These are phyloP conservation scores for Caenorhabditis virilis DNA, from an alignment of 2,888 invertebrate species.

Conservation along the genomic window DNA sequence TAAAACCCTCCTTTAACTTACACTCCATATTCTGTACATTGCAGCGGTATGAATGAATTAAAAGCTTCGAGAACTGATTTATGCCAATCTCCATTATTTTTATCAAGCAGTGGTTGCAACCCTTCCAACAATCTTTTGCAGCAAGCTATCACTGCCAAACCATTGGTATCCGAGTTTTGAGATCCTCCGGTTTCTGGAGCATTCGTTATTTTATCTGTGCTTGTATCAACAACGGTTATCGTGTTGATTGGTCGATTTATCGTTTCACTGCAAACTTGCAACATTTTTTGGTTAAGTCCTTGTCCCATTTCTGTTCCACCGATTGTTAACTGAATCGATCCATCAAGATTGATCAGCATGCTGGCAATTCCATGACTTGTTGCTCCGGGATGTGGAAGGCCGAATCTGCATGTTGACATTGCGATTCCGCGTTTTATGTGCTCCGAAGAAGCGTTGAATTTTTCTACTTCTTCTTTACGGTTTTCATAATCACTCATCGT, in stretches of 20 bases:
- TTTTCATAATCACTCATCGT: slow-evolving; percentile 76
- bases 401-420: slow-evolving; percentile 83
- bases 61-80: slow-evolving; percentile 40
- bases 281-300: slow-evolving; percentile 91
- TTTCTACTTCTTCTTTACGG: slow-evolving; percentile 74
- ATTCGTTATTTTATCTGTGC: slow-evolving; percentile 75
- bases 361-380: slow-evolving; percentile 78
- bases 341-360: slow-evolving; percentile 80
- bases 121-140: slow-evolving; percentile 21
- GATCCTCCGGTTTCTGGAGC: slow-evolving; percentile 87
- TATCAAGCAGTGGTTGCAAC: slow-evolving; percentile 19
- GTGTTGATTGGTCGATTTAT: slow-evolving; percentile 71
- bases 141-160: slow-evolving; percentile 79
- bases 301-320: slow-evolving; percentile 93
- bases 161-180: slow-evolving; percentile 84
- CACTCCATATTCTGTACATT: slow-evolving; percentile 48
- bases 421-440: slow-evolving; percentile 82
- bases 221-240: slow-evolving; percentile 48
- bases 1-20: too few species aligned
- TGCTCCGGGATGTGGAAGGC: slow-evolving; percentile 74
- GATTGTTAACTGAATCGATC: slow-evolving; percentile 84
- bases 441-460: slow-evolving; percentile 77
- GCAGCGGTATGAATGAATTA: slow-evolving; percentile 33
- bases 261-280: slow-evolving; percentile 79
- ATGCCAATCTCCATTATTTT: slow-evolving; percentile 39